phyloP scores from a whole-genome alignment of 2,888 invertebrate genomes.

The Agrochola lota region DNA sequence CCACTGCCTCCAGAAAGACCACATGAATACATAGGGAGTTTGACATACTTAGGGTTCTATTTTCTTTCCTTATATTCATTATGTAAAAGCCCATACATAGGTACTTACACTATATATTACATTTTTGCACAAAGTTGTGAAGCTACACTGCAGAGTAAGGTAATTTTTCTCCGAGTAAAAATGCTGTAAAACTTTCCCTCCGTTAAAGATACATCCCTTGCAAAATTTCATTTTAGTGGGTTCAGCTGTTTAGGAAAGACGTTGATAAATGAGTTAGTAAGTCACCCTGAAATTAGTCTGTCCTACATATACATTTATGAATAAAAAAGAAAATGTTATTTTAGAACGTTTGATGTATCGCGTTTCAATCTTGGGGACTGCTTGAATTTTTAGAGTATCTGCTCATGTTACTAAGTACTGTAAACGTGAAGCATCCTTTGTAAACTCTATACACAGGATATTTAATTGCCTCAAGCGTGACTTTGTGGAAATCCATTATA shows the following conservation, averaged over 20 bases:
- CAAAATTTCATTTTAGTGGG: conserved; percentile 58
- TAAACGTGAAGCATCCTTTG: background rate
- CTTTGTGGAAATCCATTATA: too few species aligned
- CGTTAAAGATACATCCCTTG: conserved; percentile 48
- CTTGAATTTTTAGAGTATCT: background rate
- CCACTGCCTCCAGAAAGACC: too few species aligned
- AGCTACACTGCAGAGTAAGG: conserved; percentile 17
- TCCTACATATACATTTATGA: conserved; percentile 23
- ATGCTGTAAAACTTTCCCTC: conserved; percentile 41
- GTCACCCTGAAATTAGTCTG: conserved; percentile 51
- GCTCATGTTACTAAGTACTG: background rate
- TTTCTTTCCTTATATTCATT: background rate
- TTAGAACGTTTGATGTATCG: conserved; percentile 19
- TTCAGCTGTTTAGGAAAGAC: conserved; percentile 62
- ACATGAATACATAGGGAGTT: too few species aligned
- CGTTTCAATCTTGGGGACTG: background rate
- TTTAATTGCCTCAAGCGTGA: too few species aligned
- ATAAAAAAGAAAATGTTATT: conserved; percentile 21
- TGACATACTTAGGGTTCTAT: too few species aligned
- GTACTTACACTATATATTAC: background rate
- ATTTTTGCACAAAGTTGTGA: conserved; percentile 16
- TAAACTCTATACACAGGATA: background rate
- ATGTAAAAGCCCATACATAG: background rate
- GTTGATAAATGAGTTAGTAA: conserved; percentile 61
- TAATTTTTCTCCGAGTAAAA: conserved; percentile 44